Base-by-base conservation (phyloP, 2,888 invertebrate species). In the Eristalis pertinax region DNA sequence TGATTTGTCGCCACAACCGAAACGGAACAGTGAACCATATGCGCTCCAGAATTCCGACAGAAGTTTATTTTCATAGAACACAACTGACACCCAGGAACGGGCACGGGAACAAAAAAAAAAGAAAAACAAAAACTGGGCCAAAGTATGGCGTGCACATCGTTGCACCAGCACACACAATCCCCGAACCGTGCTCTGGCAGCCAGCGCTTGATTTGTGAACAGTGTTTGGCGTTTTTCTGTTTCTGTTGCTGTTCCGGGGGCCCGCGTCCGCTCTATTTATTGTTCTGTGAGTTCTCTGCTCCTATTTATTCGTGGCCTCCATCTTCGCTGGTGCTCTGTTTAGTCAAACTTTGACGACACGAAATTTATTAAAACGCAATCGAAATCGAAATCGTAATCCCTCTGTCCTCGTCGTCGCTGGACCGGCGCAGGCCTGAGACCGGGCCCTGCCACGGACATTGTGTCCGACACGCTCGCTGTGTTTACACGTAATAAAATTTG, bases 401-500 rank as follows among this genome's bases (percentile, higher is more conserved):
- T 11, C 4, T 1, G 2, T 7, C 35, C 8, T 35, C 10, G 11
- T 35, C 35, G 10, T 35, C 35, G 1, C 60, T 60, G 60, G 60
- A 24, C 60, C 24, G 24, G 11, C 24, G n/a, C n/a, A n/a, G n/a
- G n/a, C n/a, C n/a, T n/a, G n/a, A 26, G 5, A 13, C 13, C 58
- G 29, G 50, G 38, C 0, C 29, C 4, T 4, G 29, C 29, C n/a
- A n/a, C 26, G 7, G 64, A 73, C 80, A 62, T 67, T 74, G 60
- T 82, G 60, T 77, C 65, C 81, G 82, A 86, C 81, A 80, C 86
- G 89, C 88, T 89, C 88, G 89, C 88, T 72, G 69, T 89, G 90
- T 89, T 89, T 89, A 83, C 88, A 88, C 89, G 91, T 91, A 91
- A 91, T 91, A 90, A 91, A 91, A 91, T 90, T 90, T 89, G 90